Percentiles rank a stretch among this genome's conserved stretches.
Evolutionary conservation across 2,113 vertebrate species (phyloP).

Genomic region (Salvator merianae): DNA sequence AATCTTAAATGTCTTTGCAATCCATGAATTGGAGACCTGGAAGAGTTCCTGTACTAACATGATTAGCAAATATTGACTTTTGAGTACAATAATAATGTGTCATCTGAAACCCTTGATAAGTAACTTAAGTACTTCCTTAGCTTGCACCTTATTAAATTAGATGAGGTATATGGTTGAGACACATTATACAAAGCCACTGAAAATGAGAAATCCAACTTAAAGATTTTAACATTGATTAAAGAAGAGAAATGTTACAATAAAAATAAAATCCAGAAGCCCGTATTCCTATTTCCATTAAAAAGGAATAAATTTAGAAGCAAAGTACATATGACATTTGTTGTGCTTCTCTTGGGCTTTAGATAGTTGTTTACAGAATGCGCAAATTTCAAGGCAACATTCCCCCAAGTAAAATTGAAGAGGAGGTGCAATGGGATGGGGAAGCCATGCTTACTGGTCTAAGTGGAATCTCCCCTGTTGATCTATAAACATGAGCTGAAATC

Average conservation of each 20-base stretch:
- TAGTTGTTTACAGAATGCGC: background rate
- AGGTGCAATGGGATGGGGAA: no score
- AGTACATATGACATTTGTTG: background rate
- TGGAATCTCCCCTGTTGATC: no score
- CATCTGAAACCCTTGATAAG: conserved; percentile 83
- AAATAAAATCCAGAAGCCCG: conserved; percentile 46
- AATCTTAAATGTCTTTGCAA: conserved; percentile 78
- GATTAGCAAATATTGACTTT: conserved; percentile 86
- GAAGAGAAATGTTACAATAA: conserved; percentile 63
- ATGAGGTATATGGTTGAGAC: conserved; percentile 66
- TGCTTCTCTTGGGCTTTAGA: background rate
- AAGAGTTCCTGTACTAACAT: conserved; percentile 81
- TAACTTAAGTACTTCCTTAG: conserved; percentile 83
- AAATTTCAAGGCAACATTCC: no score
- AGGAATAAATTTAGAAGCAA: conserved; percentile 4
- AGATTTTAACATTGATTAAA: conserved; percentile 78
- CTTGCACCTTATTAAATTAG: conserved; percentile 82
- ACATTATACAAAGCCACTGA: conserved; percentile 70
- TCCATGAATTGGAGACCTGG: conserved; percentile 75
- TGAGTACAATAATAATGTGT: conserved; percentile 81
- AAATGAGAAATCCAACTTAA: conserved; percentile 76
- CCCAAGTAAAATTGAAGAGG: no score
- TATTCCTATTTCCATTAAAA: conserved; percentile 1
- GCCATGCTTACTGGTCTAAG: no score
- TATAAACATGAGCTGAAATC: no score